Conservation (phyloP, 2,888 invertebrate genomes). For the Athalia rosae region DNA sequence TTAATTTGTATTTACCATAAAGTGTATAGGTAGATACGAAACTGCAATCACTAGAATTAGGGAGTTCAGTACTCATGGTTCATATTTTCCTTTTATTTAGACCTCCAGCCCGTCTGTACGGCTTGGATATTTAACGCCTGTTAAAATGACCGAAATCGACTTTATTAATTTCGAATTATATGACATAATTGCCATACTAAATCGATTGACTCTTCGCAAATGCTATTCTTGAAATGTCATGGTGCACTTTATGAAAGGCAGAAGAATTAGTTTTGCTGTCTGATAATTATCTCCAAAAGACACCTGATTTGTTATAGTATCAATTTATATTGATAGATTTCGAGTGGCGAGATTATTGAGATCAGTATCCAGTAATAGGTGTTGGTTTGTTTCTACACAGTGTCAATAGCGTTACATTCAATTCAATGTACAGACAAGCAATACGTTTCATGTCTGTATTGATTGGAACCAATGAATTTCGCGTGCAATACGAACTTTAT, state of each 20-base stretch:
- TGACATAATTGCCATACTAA: no score
- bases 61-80: neutral
- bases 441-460: neutral
- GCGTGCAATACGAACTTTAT: no score
- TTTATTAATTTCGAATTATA: no score
- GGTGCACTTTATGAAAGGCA: neutral
- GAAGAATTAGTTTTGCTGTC: neutral
- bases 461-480: no score
- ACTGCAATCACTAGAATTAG: conserved; percentile 33
- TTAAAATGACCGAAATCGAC: no score
- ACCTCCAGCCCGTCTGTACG: no score
- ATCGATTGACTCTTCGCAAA: no score
- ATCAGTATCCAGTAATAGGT: no score
- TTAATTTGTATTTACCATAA: conserved; percentile 31
- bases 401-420: neutral
- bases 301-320: neutral
- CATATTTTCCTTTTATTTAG: neutral
- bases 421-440: neutral
- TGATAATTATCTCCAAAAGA: neutral
- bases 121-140: no score
- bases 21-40: conserved; percentile 4
- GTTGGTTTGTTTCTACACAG: no score
- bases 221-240: neutral
- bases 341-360: no score
- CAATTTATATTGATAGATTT: neutral